Base-by-base conservation (phyloP, 2,113 vertebrate species). In the Origma solitaria region DNA sequence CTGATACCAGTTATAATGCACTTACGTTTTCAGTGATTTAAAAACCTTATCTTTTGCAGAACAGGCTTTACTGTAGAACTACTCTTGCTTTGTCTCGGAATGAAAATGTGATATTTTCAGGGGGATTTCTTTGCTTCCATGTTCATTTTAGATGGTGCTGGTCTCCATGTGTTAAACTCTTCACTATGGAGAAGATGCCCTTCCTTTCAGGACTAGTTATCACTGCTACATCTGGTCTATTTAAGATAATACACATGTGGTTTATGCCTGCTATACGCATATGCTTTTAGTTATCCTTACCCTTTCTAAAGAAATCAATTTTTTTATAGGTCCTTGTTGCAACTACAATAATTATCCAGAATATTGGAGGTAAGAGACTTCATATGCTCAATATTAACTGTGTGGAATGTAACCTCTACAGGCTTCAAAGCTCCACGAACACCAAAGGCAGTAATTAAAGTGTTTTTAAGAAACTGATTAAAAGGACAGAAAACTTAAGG, bases 331-430 rank as follows among this genome's bases (percentile, higher is more conserved):
- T 99, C 82, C 65, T 99, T 85, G 99, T 99, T 95, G 99, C 98
- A 88, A 94, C 97, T 90, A 98, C 98, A 56, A 99, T 99, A 97
- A 94, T 99, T 72, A 98, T 99, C 96, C 99, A 99, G 98, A 99
- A 99, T 95, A 98, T 99, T 83, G 99, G 99, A 94, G 99, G 99
- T 99, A 98, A 99, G 99, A 89, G 79, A 57, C 64, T 89, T 84
- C 73, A 92, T 72, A 30, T 77, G 72, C 80, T 88, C 44, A 22
- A 0, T 80, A 81, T 93, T 88, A 83, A 88, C 69, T 7, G 7
- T 45, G 30, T 65, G 33, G 6, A 75, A 19, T 53, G 15, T 49
- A 76, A 83, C 33, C 11, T 79, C 40, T 47, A 3, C 19, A 37
- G n/a, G 53, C 78, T 82, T 35, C 71, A 90, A 61, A 92, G 56